Base-by-base conservation (phyloP, 2,113 vertebrate species). In the Pelodiscus sinensis region DNA sequence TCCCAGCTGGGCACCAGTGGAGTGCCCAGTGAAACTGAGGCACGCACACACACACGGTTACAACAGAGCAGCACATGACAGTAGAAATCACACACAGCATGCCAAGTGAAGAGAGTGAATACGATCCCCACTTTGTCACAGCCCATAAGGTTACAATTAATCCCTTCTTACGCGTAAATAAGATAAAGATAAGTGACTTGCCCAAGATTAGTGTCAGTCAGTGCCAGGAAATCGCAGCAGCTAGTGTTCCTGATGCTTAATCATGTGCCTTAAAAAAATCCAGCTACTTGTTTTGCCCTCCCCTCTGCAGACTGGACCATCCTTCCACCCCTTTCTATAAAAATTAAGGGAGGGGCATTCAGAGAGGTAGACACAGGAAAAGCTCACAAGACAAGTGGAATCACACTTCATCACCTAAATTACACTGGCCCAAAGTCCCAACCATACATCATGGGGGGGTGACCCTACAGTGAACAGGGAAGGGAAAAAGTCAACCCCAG, bases 161-260 rank as follows among this genome's bases (percentile, higher is more conserved):
- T 58, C 84, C 56, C 0, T 0, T 14, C 51, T 35, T 4, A 27
- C 2, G 31, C 38, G 68, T 62, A 58, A 14, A 8, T 12, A 56
- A 25, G 75, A 84, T n/a, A 54, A 9, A 35, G 87, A 56, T 15
- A 92, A 94, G 31, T 6, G 2, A 75, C 15, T 85, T 75, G 22
- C 22, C 2, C 16, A 3, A 3, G 1, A 10, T 60, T 60, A 60
- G 24, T 60, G 12, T n/a, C 4, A 54, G 15, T 15, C 21, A 73
- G 18, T 35, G 31, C 35, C 68, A 73, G 19, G n/a, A 73, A 18
- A 4, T 44, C 22, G n/a, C 38, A 13, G 21, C 6, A 6, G 35
- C 62, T 15, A 21, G 19, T 13, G n/a, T 16, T 71, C 65, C 71
- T 2, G 71, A 73, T 73, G 5, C 71, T 75, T 44, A 44, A 35